Evolutionary conservation across 2,797 vertebrate species (phyloP).

Genomic region (Gallinago stenura): DNA sequence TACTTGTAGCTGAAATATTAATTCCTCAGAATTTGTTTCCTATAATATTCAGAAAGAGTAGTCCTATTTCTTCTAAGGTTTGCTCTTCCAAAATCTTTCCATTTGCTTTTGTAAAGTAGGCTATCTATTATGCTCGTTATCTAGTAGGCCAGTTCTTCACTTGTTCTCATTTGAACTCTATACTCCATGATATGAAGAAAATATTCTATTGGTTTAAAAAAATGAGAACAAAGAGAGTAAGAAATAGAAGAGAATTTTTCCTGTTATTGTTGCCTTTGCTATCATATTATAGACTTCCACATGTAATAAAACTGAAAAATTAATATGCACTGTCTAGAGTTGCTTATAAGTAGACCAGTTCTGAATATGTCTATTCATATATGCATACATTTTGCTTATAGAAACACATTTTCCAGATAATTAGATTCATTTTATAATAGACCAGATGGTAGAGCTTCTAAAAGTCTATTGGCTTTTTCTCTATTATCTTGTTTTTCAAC

Average conservation of each 20-base stretch:
- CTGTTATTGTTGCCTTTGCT: not conserved
- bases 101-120: not conserved
- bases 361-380: not conserved
- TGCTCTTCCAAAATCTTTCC: not conserved
- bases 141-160: not conserved
- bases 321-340: not conserved
- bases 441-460: not conserved
- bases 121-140: not conserved
- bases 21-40: not conserved
- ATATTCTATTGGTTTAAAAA: not conserved
- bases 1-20: not conserved
- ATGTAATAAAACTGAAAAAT: not conserved
- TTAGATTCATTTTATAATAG: not conserved
- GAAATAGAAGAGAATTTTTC: not conserved
- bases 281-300: not conserved
- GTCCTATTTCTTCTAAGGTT: not conserved
- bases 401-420: conserved; percentile 7
- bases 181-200: not conserved
- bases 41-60: not conserved
- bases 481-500: not conserved
- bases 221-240: not conserved
- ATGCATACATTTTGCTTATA: not conserved
- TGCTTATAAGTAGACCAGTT: not conserved
- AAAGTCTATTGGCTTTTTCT: conserved; percentile 9
- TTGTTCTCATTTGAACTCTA: not conserved